phyloP scores from a whole-genome alignment of 2,888 invertebrate genomes.

The Agrochola litura region DNA sequence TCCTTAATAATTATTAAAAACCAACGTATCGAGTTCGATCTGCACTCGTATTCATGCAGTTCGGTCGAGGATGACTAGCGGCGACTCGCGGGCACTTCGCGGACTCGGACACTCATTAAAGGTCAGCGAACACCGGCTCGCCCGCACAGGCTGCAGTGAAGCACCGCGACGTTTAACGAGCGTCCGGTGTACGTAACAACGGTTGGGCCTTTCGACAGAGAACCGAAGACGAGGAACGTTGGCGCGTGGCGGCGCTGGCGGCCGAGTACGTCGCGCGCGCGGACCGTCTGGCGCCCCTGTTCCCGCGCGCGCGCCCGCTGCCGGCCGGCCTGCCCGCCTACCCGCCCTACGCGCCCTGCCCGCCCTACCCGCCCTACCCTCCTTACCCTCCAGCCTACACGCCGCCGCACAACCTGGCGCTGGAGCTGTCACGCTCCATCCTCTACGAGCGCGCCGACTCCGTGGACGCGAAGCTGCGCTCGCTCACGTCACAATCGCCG shows the following conservation, averaged over 20 bases:
- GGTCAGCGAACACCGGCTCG: conserved; percentile 50
- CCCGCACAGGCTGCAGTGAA: conserved; percentile 45
- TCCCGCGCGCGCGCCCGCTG: conserved; percentile 81
- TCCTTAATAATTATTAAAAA: background rate
- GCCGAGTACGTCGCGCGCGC: conserved; percentile 85
- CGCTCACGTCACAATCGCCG: conserved; percentile 58
- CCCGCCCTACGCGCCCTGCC: conserved; percentile 74
- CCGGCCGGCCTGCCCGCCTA: conserved; percentile 67
- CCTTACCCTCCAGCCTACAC: conserved; percentile 68
- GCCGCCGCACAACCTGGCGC: conserved; percentile 72
- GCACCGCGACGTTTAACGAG: conserved; percentile 56
- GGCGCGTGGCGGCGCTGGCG: conserved; percentile 62
- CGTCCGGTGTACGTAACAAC: conserved; percentile 51
- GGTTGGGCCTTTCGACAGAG: conserved; percentile 67
- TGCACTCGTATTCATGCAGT: background rate
- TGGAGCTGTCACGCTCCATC: conserved; percentile 74
- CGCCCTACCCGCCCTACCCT: conserved; percentile 65
- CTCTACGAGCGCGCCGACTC: conserved; percentile 64
- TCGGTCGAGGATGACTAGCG: conserved; percentile 49
- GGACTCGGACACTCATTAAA: conserved; percentile 63
- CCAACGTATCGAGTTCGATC: background rate
- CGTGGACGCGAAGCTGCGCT: conserved; percentile 69
- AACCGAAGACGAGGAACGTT: conserved; percentile 53
- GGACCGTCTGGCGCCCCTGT: conserved; percentile 80
- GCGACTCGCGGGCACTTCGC: conserved; percentile 59